Percentiles rank a stretch among this genome's conserved stretches.
These are phyloP conservation scores for Zaprionus capensis DNA, from an alignment of 1,140 invertebrate genomes.

Conservation along the genomic window DNA sequence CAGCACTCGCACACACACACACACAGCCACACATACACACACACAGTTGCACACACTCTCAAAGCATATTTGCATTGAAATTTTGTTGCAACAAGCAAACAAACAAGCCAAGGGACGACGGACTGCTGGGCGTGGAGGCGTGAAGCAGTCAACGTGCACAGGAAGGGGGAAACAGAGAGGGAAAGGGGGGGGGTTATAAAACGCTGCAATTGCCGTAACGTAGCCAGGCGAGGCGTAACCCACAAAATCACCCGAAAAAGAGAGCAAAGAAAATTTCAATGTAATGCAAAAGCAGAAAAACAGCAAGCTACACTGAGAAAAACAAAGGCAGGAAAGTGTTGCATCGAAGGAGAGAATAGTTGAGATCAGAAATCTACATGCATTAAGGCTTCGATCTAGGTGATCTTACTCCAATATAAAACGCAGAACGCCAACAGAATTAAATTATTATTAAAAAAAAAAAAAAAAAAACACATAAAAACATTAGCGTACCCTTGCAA, in stretches of 20 bases:
- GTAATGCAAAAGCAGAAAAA: constrained; percentile 21
- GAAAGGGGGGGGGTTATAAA: constrained; percentile 16
- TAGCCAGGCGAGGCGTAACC: constrained; percentile 59
- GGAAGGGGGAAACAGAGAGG: not conserved
- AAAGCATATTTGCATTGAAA: constrained; percentile 70
- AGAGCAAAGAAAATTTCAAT: constrained; percentile 35
- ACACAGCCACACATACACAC: constrained; percentile 21
- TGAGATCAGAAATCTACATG: too few relatives aligned
- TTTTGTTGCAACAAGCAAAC: constrained; percentile 64
- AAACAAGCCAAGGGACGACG: constrained; percentile 44
- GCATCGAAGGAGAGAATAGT: too few relatives aligned
- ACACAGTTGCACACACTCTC: constrained; percentile 35
- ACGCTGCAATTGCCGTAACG: constrained; percentile 59
- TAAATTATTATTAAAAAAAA: too few relatives aligned
- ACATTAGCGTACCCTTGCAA: too few relatives aligned
- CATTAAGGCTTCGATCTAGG: too few relatives aligned
- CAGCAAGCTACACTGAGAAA: constrained; percentile 41
- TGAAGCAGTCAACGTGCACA: constrained; percentile 3
- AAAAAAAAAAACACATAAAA: too few relatives aligned
- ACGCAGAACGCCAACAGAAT: too few relatives aligned
- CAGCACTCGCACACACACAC: constrained; percentile 20
- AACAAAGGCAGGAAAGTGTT: not conserved
- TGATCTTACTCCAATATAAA: too few relatives aligned
- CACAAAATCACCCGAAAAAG: constrained; percentile 55
- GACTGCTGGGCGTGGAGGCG: not conserved